These are phyloP conservation scores for Ostrea edulis DNA, from an alignment of 1,140 invertebrate species.

Conservation along the genomic window DNA sequence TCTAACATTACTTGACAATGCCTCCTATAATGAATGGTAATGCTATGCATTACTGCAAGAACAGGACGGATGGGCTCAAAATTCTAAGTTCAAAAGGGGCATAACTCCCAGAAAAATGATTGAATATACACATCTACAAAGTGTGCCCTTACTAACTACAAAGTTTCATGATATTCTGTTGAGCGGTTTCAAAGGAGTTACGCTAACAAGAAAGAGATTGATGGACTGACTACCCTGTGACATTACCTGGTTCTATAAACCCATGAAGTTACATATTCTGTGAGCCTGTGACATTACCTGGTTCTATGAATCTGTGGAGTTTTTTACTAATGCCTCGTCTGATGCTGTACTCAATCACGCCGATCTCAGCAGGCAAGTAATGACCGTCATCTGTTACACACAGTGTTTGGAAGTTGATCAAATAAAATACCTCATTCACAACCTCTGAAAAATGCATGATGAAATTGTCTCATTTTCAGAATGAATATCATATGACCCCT, in stretches of 20 bases:
- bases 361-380: constrained; percentile 74
- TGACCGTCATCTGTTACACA: constrained; percentile 74
- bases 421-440: constrained; percentile 69
- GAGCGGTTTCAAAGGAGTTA: too few relatives aligned
- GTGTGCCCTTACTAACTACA: too few relatives aligned
- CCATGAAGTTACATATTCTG: neutral
- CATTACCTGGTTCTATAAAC: neutral
- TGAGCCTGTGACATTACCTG: constrained; percentile 57
- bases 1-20: too few relatives aligned
- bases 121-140: too few relatives aligned
- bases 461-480: neutral
- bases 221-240: too few relatives aligned
- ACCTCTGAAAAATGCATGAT: constrained; percentile 33
- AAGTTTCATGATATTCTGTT: too few relatives aligned
- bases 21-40: too few relatives aligned
- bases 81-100: too few relatives aligned
- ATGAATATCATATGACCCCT: neutral
- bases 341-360: constrained; percentile 72
- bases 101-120: too few relatives aligned
- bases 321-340: constrained; percentile 70
- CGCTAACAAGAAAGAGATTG: too few relatives aligned
- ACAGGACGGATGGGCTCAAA: too few relatives aligned
- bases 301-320: constrained; percentile 74
- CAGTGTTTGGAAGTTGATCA: constrained; percentile 72
- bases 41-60: too few relatives aligned